Evolutionary conservation across 2,888 invertebrate genomes (phyloP), one percentile per base, ranked within the genome.

Genomic region (Conistra vaccinii): DNA sequence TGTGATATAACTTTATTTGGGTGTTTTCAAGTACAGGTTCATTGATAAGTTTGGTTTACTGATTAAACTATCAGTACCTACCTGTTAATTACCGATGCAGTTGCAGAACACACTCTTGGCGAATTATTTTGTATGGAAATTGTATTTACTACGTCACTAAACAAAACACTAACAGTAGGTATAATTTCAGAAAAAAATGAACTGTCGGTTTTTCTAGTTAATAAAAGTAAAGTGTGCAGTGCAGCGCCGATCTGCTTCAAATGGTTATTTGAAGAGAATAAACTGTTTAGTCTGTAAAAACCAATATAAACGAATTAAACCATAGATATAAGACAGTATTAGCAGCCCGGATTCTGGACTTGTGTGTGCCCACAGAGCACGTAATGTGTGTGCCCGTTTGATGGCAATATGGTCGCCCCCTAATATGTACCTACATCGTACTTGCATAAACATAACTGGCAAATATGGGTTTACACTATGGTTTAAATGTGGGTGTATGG

Each of bases 11-110:
- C 62, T 58, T 35, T 51, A 45, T 68, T 48, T 1, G 17, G 45
- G 26, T 73, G 53, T 26, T 35, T 73, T 68, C 63, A 73, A 79
- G 58, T 67, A 23, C 51, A 60, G 29, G n/a, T 78, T 69, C 39
- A 77, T 65, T 70, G 53, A 66, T 77, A 61, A 48, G 14, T 60
- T 0, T 12, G 12, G 10, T 66, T 23, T 10, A 69, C 45, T 35
- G 51, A 77, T 77, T 51, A 29, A 58, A 32, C 42, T 32, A 57
- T 76, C 55, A 63, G 23, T 42, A 35, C 53, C 42, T 48, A 55
- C 39, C n/a, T 48, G 61, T 53, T 45, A 48, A 48, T 74, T n/a
- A 74, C 4, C 9, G 29, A 57, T 26, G 26, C 42, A 42, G 42
- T 14, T 42, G 42, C 35, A 39, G n/a, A 76, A 55, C 17, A 29